Conservation (phyloP, 2,113 vertebrate genomes). For the Leptosomus discolor region DNA sequence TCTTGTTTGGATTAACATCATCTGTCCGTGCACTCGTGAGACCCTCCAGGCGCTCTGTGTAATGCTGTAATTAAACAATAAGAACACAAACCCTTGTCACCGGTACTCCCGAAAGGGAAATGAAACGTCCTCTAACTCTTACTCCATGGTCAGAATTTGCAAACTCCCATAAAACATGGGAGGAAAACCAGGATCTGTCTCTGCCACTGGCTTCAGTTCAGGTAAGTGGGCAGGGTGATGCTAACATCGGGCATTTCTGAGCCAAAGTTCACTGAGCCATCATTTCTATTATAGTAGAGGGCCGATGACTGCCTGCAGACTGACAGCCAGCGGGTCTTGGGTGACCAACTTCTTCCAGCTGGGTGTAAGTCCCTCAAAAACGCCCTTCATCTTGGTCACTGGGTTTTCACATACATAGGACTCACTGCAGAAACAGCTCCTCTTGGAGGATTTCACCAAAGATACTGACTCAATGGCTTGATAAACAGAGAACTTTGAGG, state of each 20-base stretch:
- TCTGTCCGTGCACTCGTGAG: rapidly evolving
- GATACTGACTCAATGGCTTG: background rate
- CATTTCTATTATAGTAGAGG: background rate
- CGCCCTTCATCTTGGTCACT: background rate
- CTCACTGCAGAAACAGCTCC: background rate
- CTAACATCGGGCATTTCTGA: background rate
- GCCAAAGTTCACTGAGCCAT: background rate
- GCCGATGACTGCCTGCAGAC: background rate
- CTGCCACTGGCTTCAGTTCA: background rate
- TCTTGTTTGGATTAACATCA: background rate
- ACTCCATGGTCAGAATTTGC: background rate
- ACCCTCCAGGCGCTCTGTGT: background rate
- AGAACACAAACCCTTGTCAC: background rate
- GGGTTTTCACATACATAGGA: background rate
- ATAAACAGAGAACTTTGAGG: background rate
- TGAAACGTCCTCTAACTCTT: background rate
- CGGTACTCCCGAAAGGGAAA: background rate
- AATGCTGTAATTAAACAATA: background rate
- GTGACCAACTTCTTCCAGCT: background rate
- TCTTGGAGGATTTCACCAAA: background rate
- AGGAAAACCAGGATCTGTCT: background rate
- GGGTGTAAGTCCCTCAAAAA: background rate
- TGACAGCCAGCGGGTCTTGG: background rate
- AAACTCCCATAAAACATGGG: background rate
- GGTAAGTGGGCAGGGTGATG: background rate